Evolutionary conservation across 2,888 invertebrate genomes (phyloP).

Genomic region (Spialia ferax): DNA sequence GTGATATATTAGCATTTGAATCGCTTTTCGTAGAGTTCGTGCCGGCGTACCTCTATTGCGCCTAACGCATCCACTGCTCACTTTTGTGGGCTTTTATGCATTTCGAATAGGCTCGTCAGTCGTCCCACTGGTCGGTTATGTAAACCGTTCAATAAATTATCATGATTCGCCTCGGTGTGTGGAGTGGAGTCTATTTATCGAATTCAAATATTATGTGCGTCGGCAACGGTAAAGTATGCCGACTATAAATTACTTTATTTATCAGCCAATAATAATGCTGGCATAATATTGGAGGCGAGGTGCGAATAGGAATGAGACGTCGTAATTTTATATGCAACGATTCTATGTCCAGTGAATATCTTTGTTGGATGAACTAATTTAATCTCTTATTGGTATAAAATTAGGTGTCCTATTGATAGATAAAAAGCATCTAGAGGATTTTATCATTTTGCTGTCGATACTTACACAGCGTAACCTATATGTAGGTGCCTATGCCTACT

Average conservation of each 20-base stretch:
- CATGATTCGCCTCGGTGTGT: constrained; percentile 58
- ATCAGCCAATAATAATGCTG: constrained; percentile 61
- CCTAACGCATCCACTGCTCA: constrained; percentile 51
- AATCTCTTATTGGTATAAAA: constrained; percentile 12
- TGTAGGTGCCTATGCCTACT: no score
- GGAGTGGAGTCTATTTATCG: constrained; percentile 56
- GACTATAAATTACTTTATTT: constrained; percentile 68
- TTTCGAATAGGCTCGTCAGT: constrained; percentile 61
- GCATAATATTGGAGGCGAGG: constrained; percentile 56
- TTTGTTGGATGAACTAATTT: constrained; percentile 35
- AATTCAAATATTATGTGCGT: constrained; percentile 53
- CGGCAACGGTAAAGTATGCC: constrained; percentile 57
- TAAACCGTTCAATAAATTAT: constrained; percentile 70
- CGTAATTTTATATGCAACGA: constrained; percentile 55
- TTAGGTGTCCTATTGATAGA: constrained; percentile 9
- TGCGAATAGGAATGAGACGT: constrained; percentile 62
- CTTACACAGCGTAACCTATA: not conserved
- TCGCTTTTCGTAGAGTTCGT: constrained; percentile 67
- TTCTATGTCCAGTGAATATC: constrained; percentile 44
- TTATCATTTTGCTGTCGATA: not conserved
- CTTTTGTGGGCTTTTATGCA: constrained; percentile 73
- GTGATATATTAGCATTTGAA: constrained; percentile 86
- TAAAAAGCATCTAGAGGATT: no score
- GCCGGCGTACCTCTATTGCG: constrained; percentile 52
- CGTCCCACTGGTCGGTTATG: constrained; percentile 69